A percentile compares a stretch with the other conserved stretches of the same genome.
Conservation (phyloP, 2,797 vertebrate species). For the Cynopterus sphinx region DNA sequence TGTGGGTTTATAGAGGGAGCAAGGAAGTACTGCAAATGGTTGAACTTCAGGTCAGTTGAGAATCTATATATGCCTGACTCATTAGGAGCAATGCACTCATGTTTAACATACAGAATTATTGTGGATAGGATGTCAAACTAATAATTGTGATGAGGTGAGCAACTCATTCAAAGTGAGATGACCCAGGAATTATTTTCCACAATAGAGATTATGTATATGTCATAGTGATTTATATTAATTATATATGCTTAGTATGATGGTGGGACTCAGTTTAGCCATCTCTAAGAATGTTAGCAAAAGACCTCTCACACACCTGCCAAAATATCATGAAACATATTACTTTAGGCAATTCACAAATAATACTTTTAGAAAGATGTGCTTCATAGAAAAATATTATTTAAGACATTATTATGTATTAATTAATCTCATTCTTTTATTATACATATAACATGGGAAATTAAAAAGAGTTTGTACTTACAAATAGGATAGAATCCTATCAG, state of each 20-base stretch:
- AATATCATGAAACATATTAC: neutral
- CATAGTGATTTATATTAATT: neutral
- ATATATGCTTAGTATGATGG: neutral
- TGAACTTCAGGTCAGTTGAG: neutral
- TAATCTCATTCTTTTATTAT: neutral
- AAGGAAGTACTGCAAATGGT: neutral
- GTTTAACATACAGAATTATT: neutral
- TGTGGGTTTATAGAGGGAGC: neutral
- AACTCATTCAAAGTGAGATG: neutral
- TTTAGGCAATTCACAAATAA: neutral
- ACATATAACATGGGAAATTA: neutral
- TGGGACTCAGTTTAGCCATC: neutral
- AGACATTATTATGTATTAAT: neutral
- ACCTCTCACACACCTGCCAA: neutral
- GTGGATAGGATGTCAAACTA: neutral
- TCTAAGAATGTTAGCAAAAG: neutral
- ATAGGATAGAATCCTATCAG: neutral
- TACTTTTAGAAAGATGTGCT: neutral
- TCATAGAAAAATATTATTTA: conserved; percentile 17
- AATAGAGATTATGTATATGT: neutral
- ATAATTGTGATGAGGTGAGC: neutral
- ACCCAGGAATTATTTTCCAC: neutral
- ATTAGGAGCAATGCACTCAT: neutral
- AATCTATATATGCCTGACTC: neutral
- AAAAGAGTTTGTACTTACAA: neutral